Evolutionary conservation across 2,797 vertebrate species (phyloP), one percentile per base, ranked within the genome.

Genomic region (Nothura maculosa): DNA sequence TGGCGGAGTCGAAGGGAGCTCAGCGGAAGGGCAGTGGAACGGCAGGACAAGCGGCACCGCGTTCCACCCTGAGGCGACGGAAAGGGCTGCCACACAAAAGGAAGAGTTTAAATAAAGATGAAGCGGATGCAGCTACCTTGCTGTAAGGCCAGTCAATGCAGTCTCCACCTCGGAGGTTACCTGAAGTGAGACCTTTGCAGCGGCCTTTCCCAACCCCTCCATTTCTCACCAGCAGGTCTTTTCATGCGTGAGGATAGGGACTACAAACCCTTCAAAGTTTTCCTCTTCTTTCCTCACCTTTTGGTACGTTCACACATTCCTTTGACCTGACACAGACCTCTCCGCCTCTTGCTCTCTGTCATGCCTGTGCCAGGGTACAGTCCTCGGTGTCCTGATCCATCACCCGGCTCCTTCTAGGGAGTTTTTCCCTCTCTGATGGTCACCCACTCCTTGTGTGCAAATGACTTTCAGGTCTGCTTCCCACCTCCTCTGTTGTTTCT

Each of bases 21-120:
- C 50, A 94, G 89, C 85, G 87, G 40, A 87, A 82, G 63, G 91
- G 69, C 48, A 94, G 87, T 48, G 72, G 67, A 92, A 60, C 90
- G 89, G 93, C 75, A 2, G 95, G 93, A 78, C 4, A 24, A 57
- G 90, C 93, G 82, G 92, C 70, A 32, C 72, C 76, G 74, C 20
- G 5, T 52, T 79, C 24, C 34, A 4, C 66, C 72, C 90, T 27
- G 61, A 70, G 78, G 50, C 7, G 77, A 55, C 24, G 79, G 27
- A 87, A 67, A 60, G 73, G 89, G 84, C 81, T 86, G 61, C 67
- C 0, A 16, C 62, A 89, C 83, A 93, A 93, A 96, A 92, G 93
- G 66, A 90, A 75, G 66, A 89, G 76, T 94, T 93, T 93, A 95
- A 83, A 83, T 91, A 96, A 94, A 95, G 96, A 96, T 89, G 89